Conservation (phyloP, 1,140 invertebrate species). For the Sinella curviseta region DNA sequence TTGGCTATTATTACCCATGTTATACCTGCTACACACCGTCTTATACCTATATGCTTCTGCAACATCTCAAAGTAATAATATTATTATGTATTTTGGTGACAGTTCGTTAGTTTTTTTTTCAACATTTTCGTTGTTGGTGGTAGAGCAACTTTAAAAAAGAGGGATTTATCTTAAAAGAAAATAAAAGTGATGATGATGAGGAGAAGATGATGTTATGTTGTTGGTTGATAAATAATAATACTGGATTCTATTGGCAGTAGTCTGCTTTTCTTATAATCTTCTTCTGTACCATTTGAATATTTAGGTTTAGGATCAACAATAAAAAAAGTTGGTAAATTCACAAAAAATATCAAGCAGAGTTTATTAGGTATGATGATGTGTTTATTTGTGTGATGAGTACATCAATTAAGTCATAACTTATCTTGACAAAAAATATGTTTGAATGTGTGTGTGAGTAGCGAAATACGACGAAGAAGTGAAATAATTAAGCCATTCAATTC, state of each 20-base stretch:
- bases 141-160: background rate
- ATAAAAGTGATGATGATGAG: background rate
- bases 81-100: background rate
- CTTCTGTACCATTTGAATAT: no score
- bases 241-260: background rate
- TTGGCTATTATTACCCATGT: background rate
- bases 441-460: background rate
- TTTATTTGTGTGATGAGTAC: background rate
- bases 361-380: background rate
- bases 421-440: background rate
- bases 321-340: no score
- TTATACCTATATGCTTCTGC: background rate
- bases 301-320: no score
- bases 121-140: background rate
- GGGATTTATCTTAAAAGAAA: no score
- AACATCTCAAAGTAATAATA: no score
- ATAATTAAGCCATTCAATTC: background rate
- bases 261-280: background rate
- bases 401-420: background rate
- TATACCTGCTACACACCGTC: background rate
- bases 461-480: no score
- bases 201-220: background rate
- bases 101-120: slow-evolving; percentile 9
- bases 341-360: background rate
- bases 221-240: background rate